These are phyloP conservation scores for Pachypanchax playfairii DNA, from an alignment of 2,113 vertebrate genomes.

Conservation along the genomic window DNA sequence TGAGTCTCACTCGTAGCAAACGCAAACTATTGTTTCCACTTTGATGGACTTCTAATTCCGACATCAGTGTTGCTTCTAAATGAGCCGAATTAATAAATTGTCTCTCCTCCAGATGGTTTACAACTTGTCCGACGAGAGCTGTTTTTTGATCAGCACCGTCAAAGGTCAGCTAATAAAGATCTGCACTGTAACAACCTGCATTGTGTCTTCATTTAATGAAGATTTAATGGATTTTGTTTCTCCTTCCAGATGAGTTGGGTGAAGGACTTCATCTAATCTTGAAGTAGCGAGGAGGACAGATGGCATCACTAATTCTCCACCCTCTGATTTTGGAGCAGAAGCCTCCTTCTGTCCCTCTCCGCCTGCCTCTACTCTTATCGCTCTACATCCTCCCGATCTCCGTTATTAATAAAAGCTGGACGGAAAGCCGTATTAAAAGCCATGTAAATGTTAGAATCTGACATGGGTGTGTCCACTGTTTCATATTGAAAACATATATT, in stretches of 20 bases:
- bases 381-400: constrained; percentile 50
- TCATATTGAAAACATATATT: constrained; percentile 88
- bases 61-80: not conserved
- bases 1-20: constrained; percentile 2
- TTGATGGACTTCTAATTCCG: not conserved
- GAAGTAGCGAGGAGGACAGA: constrained; percentile 83
- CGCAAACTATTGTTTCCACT: not conserved
- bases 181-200: not conserved
- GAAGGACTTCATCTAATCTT: constrained; percentile 94
- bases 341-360: constrained; percentile 61
- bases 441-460: constrained; percentile 87
- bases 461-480: constrained; percentile 84
- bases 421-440: constrained; percentile 68
- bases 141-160: constrained; percentile 92
- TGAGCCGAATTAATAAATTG: not conserved
- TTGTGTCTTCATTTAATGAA: not conserved
- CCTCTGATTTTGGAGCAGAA: constrained; percentile 71
- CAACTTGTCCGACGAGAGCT: constrained; percentile 95
- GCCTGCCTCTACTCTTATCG: constrained; percentile 46
- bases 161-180: constrained; percentile 82
- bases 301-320: constrained; percentile 63
- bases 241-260: constrained; percentile 86
- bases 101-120: constrained; percentile 88
- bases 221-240: constrained; percentile 10
- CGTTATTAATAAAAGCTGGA: constrained; percentile 39